Percentiles rank a stretch among this genome's conserved stretches.
Conservation (phyloP, 2,797 vertebrate species). For the Atherinosoma microstoma region DNA sequence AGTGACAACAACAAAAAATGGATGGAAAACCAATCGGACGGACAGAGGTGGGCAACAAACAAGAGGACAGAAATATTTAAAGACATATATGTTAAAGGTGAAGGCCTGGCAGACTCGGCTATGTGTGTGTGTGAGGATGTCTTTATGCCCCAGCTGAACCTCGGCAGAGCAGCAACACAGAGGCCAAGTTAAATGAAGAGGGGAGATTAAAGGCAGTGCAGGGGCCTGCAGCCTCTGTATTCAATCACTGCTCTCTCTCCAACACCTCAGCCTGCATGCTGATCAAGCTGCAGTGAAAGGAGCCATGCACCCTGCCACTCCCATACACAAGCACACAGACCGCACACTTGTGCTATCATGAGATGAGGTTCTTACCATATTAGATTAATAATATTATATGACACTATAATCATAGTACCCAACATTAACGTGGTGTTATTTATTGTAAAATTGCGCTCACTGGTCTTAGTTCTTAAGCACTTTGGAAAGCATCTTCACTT, state of each 20-base stretch:
- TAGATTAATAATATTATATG: not conserved
- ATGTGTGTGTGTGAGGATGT: constrained; percentile 71
- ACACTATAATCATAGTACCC: not conserved
- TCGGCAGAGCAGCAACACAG: constrained; percentile 78
- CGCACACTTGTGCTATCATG: constrained; percentile 13
- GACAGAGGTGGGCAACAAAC: constrained; percentile 8
- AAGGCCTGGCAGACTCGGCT: constrained; percentile 41
- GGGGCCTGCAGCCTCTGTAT: constrained; percentile 83
- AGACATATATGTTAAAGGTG: constrained; percentile 51
- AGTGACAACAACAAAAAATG: not conserved
- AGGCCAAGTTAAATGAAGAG: constrained; percentile 88
- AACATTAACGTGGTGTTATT: not conserved
- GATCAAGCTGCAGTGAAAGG: constrained; percentile 89
- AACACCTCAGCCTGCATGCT: constrained; percentile 88
- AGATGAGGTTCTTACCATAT: constrained; percentile 6
- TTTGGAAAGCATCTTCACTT: too few species aligned
- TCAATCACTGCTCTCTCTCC: constrained; percentile 87
- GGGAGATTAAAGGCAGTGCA: constrained; percentile 90
- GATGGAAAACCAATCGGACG: constrained; percentile 19
- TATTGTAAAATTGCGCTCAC: not conserved
- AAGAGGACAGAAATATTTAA: constrained; percentile 49
- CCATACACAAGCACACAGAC: constrained; percentile 50
- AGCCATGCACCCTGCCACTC: constrained; percentile 86
- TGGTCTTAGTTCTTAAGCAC: not conserved
- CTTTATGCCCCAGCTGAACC: constrained; percentile 91